Evolutionary conservation across 2,113 vertebrate species (phyloP), one percentile per base, ranked within the genome.

Genomic region (Cathartes aura): DNA sequence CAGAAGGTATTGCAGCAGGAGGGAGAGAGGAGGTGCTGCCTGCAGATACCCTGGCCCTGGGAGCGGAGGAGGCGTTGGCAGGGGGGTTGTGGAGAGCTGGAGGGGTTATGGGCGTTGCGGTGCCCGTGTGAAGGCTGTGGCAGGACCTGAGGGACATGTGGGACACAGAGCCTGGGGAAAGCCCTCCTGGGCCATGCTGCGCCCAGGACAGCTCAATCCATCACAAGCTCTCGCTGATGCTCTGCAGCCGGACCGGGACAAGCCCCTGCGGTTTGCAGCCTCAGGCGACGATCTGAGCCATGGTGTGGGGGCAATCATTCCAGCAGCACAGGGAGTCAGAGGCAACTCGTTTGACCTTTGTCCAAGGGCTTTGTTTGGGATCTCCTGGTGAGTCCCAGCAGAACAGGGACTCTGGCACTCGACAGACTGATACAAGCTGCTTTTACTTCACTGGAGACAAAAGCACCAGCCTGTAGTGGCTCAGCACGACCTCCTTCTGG

Each of bases 401-500:
- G 74, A 88, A 45, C 32, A 38, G 47, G 80, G 34, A 36, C 43
- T 45, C 62, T 90, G 92, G 30, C 3, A 1, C 24, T 38, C 3
- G 4, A 43, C 67, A 93, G 59, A 15, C 50, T 62, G 34, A 36
- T 56, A 21, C 0, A 8, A 93, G 63, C 60, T 87, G 83, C 59
- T 83, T 50, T 81, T 68, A 8, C 47, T 89, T 92, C 27, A 29
- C 43, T 75, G 58, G 64, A 91, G 80, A 67, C 75, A 91, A 87
- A 87, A 88, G 34, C 59, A 78, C 23, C 59, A 81, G 80, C 55
- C 45, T 2, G 0, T 32, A 75, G 84, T 64, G 43, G 6, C 78
- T 81, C 76, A 79, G 93, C 84, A 79, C 73, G 74, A 82, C 78
- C 58, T 94, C 62, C 30, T 59, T 50, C 78, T 95, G 86, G 66